Conservation (phyloP, 1,140 invertebrate genomes). For the Drosophila burlai region DNA sequence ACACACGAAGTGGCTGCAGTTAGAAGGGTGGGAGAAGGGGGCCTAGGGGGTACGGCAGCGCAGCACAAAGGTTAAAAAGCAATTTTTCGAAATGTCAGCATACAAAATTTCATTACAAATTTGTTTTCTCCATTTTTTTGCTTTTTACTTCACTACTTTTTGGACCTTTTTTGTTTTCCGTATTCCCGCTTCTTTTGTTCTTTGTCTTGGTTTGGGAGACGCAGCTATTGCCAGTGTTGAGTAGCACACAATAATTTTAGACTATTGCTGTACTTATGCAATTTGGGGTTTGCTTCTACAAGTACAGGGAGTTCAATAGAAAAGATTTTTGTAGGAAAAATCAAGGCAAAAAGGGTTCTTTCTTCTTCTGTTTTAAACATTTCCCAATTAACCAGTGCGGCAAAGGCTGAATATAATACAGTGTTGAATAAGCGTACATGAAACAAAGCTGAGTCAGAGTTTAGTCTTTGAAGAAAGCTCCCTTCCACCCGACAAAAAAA, state of each 20-base stretch:
- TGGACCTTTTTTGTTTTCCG: neutral
- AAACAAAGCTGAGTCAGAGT: neutral
- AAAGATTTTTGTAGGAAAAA: neutral
- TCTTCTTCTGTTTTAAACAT: neutral
- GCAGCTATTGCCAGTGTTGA: neutral
- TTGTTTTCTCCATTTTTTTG: conserved; percentile 62
- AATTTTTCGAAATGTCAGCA: conserved; percentile 83
- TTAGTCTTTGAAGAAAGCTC: neutral
- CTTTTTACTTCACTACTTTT: conserved; percentile 17
- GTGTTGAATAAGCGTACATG: neutral
- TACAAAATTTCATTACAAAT: conserved; percentile 83
- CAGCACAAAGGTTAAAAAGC: conserved; percentile 80
- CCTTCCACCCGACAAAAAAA: conserved; percentile 16
- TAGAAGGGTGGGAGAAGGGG: neutral
- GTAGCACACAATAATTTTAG: neutral
- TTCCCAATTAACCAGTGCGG: neutral
- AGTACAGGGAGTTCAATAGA: neutral
- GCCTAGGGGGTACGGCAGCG: neutral
- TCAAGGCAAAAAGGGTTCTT: neutral
- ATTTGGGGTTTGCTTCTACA: too few relatives aligned
- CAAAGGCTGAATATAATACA: neutral
- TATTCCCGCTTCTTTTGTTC: conserved; percentile 23
- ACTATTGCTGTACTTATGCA: neutral
- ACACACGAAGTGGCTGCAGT: conserved; percentile 57
- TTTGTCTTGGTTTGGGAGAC: neutral